Percentiles rank a stretch among this genome's conserved stretches.
Evolutionary conservation across 2,797 vertebrate species (phyloP).

Genomic region (Hafferia zeledoni): DNA sequence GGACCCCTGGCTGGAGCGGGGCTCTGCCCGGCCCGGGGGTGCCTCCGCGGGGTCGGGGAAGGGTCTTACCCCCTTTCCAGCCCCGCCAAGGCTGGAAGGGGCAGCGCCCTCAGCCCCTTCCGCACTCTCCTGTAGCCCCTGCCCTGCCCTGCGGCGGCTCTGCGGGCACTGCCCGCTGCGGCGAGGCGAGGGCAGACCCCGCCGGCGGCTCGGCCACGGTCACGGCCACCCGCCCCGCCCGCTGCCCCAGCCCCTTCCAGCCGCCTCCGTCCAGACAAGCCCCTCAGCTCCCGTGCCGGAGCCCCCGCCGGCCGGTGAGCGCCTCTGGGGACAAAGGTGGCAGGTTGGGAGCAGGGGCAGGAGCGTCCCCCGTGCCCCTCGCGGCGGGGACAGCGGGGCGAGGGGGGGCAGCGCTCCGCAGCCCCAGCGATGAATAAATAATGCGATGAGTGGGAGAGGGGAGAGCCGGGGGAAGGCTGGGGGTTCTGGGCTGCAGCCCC

Average conservation of each 20-base stretch:
- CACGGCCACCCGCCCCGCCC: neutral
- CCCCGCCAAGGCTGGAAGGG: neutral
- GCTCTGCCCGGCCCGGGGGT: neutral
- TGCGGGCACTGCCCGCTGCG: constrained; percentile 34
- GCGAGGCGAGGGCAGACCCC: neutral
- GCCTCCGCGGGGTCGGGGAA: neutral
- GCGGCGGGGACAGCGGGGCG: neutral
- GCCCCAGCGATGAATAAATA: neutral
- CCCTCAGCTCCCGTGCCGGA: neutral
- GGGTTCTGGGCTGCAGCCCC: neutral
- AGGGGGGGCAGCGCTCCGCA: neutral
- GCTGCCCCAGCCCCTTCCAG: neutral
- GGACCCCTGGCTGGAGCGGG: neutral
- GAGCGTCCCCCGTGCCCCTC: neutral
- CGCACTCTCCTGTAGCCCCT: neutral
- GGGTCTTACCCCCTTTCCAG: neutral
- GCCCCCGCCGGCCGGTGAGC: neutral
- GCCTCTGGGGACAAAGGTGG: neutral
- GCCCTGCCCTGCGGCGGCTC: constrained; percentile 35
- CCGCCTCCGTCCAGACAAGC: neutral
- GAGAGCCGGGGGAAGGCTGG: neutral
- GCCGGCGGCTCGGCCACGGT: neutral
- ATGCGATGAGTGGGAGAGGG: neutral
- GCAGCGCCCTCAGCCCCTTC: neutral
- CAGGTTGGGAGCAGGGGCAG: neutral